Conservation (phyloP, 1,140 invertebrate genomes). For the Eupeodes corollae region DNA sequence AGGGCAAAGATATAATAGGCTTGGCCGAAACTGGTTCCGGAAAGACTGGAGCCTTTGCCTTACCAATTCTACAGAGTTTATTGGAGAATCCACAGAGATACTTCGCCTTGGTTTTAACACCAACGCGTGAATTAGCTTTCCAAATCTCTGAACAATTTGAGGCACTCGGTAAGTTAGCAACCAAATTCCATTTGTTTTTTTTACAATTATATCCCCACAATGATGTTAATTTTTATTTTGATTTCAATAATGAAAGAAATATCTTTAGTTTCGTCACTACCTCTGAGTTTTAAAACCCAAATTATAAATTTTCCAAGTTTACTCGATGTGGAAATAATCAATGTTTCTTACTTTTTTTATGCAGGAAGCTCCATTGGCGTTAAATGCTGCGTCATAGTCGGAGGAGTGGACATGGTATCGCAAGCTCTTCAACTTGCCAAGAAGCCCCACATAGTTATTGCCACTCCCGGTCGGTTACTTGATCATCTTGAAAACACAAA, state of each 20-base stretch:
- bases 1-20: constrained; percentile 93
- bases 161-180: constrained; percentile 59
- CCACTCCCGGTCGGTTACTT: constrained; percentile 79
- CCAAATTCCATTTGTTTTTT: constrained; percentile 4
- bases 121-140: constrained; percentile 93
- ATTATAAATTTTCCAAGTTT: too few relatives aligned
- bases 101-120: constrained; percentile 89
- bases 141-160: constrained; percentile 95
- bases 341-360: background rate
- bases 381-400: constrained; percentile 91
- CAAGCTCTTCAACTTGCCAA: constrained; percentile 84
- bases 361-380: constrained; percentile 72
- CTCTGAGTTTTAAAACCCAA: constrained; percentile 19
- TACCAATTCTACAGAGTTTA: constrained; percentile 87
- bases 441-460: constrained; percentile 91
- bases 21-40: constrained; percentile 96
- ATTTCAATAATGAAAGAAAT: constrained; percentile 29
- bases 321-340: background rate
- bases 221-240: constrained; percentile 30
- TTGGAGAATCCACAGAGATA: constrained; percentile 85
- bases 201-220: constrained; percentile 5
- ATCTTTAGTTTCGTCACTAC: constrained; percentile 33
- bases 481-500: constrained; percentile 91
- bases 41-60: constrained; percentile 93
- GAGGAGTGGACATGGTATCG: constrained; percentile 95